A percentile compares a stretch with the other conserved stretches of the same genome.
Conservation (phyloP, 2,888 invertebrate genomes). For the Pocota personata region DNA sequence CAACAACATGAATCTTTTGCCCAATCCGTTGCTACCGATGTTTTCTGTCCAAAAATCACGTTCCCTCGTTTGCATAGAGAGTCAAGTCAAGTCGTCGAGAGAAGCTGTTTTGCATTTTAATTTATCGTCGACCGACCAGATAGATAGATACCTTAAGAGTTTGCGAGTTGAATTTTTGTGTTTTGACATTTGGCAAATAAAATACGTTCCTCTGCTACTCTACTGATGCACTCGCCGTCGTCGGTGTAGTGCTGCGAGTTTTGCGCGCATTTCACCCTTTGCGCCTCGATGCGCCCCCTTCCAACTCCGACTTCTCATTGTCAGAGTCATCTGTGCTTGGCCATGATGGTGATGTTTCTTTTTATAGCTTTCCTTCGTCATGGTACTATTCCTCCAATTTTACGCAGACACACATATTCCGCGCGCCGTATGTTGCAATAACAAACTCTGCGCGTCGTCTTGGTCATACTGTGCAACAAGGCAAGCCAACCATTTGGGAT, state of each 20-base stretch:
- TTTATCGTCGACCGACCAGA: slow-evolving; percentile 28
- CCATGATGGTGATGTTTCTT: slow-evolving; percentile 64
- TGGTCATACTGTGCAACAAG: slow-evolving; percentile 41
- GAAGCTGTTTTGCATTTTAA: slow-evolving; percentile 52
- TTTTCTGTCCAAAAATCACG: slow-evolving; percentile 44
- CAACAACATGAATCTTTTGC: slow-evolving; percentile 2
- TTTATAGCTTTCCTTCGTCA: slow-evolving; percentile 54
- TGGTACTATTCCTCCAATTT: slow-evolving; percentile 53
- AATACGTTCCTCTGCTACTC: neutral
- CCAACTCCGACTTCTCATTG: slow-evolving; percentile 34
- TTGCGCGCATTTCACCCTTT: slow-evolving; percentile 16
- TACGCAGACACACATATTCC: slow-evolving; percentile 40
- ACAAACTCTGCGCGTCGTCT: slow-evolving; percentile 34
- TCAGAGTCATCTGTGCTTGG: slow-evolving; percentile 67
- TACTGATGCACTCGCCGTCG: slow-evolving; percentile 30
- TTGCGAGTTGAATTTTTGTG: slow-evolving; percentile 45
- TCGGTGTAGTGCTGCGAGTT: neutral
- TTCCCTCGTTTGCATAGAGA: slow-evolving; percentile 53
- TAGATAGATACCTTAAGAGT: slow-evolving; percentile 20
- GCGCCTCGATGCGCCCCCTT: neutral
- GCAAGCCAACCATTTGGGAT: slow-evolving; percentile 49
- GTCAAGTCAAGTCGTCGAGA: slow-evolving; percentile 24
- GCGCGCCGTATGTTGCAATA: slow-evolving; percentile 49
- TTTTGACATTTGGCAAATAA: slow-evolving; percentile 44
- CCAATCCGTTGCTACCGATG: slow-evolving; percentile 24